phyloP scores from a whole-genome alignment of 2,113 vertebrate species.

The Setophaga kirtlandii region DNA sequence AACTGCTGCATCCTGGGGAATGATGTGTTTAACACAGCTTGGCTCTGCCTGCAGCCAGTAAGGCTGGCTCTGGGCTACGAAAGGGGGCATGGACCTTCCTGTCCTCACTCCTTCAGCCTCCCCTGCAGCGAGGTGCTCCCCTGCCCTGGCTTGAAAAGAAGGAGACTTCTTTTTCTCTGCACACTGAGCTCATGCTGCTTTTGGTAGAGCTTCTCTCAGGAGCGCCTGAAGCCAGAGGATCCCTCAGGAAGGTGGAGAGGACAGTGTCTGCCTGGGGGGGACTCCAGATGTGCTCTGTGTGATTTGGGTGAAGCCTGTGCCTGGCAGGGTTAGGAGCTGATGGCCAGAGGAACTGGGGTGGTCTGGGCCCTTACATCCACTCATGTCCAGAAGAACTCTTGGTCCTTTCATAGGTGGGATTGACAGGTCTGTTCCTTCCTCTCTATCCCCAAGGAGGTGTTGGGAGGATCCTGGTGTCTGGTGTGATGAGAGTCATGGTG shows the following conservation, averaged over 20 bases:
- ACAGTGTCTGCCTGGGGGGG: not conserved
- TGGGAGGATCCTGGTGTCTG: not conserved
- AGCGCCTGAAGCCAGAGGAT: rapidly evolving
- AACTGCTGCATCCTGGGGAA: not conserved
- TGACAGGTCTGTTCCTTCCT: not conserved
- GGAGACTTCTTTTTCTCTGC: not conserved
- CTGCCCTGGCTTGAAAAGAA: not conserved
- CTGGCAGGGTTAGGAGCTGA: not conserved
- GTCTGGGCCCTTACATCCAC: rapidly evolving
- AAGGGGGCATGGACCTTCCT: rapidly evolving
- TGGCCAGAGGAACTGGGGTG: not conserved
- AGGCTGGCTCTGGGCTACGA: too few species aligned
- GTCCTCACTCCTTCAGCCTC: not conserved
- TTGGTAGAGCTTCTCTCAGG: not conserved
- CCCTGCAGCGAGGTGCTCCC: rapidly evolving
- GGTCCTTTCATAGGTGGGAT: rapidly evolving
- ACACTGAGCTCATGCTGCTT: not conserved
- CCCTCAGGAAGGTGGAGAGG: not conserved
- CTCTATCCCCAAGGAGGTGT: rapidly evolving
- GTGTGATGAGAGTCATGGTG: not conserved
- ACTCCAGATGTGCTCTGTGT: rapidly evolving
- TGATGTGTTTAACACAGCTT: rapidly evolving
- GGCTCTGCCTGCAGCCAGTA: not conserved
- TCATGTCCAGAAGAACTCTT: too few species aligned
- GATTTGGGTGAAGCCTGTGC: not conserved